Evolutionary conservation across 1,140 invertebrate species (phyloP).

Genomic region (Meloidogyne chitwoodi): DNA sequence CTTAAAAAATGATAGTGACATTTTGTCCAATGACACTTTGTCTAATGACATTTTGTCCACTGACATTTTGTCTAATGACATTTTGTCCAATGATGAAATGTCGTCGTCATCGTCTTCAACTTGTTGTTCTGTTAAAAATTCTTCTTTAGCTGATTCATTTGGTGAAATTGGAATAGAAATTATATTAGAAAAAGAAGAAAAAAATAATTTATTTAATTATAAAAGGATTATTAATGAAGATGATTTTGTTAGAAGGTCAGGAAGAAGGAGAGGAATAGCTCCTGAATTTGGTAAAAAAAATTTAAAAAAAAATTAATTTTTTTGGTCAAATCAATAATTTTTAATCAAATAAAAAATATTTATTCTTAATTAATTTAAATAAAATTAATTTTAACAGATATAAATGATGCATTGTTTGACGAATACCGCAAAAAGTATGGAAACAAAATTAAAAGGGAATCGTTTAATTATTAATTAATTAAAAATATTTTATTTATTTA

Average conservation of each 20-base stretch:
- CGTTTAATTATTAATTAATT: background rate
- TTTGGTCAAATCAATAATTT: no score
- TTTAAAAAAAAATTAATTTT: no score
- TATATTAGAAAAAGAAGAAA: background rate
- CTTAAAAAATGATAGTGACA: background rate
- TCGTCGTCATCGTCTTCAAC: no score
- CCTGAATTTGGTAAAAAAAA: background rate
- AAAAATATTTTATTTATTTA: background rate
- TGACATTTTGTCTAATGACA: no score
- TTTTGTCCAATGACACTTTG: background rate
- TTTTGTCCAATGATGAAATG: no score
- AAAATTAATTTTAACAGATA: no score
- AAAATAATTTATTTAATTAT: background rate
- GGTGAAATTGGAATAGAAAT: background rate
- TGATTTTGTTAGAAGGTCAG: background rate
- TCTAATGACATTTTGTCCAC: no score
- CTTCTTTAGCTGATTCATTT: background rate
- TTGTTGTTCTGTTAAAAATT: background rate
- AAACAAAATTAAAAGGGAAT: background rate
- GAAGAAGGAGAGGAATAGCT: background rate
- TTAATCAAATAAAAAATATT: no score
- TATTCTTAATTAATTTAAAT: no score
- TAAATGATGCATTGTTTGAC: background rate
- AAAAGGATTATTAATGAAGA: background rate
- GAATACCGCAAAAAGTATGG: background rate